A percentile compares a stretch with the other conserved stretches of the same genome.
phyloP scores from a whole-genome alignment of 2,888 invertebrate genomes.

The Hermaeophaga mercurialis region DNA sequence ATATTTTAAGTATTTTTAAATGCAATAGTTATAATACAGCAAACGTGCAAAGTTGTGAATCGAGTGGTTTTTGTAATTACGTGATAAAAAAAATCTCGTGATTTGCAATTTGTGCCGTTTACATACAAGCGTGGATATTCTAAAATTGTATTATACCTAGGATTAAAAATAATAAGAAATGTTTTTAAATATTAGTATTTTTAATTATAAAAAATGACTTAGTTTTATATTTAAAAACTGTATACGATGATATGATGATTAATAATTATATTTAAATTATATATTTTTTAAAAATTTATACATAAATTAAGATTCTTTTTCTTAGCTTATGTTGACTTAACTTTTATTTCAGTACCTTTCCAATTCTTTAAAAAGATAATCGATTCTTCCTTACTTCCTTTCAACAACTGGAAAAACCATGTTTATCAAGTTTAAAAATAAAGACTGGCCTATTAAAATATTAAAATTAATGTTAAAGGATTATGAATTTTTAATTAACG shows the following conservation, averaged over 20 bases:
- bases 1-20: neutral
- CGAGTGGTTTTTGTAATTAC: neutral
- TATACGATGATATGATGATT: neutral
- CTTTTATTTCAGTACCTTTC: neutral
- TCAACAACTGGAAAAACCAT: no score
- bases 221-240: neutral
- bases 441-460: no score
- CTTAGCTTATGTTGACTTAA: neutral
- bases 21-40: neutral
- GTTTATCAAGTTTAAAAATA: no score
- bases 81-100: neutral
- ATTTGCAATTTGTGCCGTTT: neutral
- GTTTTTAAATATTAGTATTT: neutral
- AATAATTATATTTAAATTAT: neutral
- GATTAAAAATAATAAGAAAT: neutral
- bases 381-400: no score
- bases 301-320: no score
- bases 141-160: conserved; percentile 4
- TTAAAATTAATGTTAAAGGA: no score
- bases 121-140: conserved; percentile 9
- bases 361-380: no score
- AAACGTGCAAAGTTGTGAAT: neutral
- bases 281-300: neutral
- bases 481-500: no score
- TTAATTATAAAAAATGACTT: neutral